Percentiles rank a stretch among this genome's conserved stretches.
These are phyloP conservation scores for Patagioenas fasciata DNA, from an alignment of 2,113 vertebrate genomes.

Conservation along the genomic window DNA sequence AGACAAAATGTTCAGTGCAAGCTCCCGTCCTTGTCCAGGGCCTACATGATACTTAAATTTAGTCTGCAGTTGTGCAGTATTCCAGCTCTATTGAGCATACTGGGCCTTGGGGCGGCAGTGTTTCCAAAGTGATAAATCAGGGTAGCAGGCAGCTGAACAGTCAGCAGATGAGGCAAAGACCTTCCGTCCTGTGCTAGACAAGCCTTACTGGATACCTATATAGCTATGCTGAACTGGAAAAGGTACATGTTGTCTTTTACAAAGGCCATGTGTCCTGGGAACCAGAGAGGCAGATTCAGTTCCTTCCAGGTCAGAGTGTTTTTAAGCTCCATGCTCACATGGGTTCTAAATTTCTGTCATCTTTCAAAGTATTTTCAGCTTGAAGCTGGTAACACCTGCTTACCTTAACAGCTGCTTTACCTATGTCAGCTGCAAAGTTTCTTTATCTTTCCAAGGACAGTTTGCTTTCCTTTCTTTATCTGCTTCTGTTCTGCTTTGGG, in stretches of 20 bases:
- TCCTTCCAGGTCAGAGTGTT: not conserved
- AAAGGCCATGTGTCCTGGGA: not conserved
- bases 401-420: not conserved
- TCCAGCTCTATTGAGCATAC: not conserved
- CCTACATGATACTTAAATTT: not conserved
- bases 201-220: not conserved
- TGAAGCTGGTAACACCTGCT: not conserved
- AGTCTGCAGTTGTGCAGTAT: not conserved
- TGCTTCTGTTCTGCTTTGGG: not conserved
- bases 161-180: not conserved
- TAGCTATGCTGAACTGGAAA: not conserved
- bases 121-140: not conserved
- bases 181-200: not conserved
- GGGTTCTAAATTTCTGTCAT: not conserved
- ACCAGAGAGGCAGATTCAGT: not conserved
- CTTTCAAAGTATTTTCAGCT: not conserved
- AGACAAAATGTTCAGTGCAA: not conserved
- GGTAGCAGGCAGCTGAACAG: not conserved
- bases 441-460: not conserved
- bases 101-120: not conserved
- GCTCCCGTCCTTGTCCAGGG: not conserved
- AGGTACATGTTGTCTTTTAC: not conserved
- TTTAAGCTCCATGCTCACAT: not conserved
- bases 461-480: not conserved
- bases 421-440: not conserved